phyloP scores from a whole-genome alignment of 2,113 vertebrate species.

The Tretioscincus oriximinensis region DNA sequence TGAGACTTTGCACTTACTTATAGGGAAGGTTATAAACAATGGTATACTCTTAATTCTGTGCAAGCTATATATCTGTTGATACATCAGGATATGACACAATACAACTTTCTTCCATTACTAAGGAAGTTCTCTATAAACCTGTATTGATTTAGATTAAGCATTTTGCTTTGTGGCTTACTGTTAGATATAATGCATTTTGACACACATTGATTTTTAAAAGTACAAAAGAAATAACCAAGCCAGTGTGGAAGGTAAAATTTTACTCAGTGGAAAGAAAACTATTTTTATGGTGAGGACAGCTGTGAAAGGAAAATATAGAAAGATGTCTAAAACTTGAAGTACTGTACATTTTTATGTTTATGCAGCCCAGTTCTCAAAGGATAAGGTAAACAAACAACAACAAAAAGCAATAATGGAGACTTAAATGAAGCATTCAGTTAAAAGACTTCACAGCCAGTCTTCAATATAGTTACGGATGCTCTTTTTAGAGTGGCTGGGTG shows the following conservation, averaged over 20 bases:
- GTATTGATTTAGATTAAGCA: slow-evolving; percentile 64
- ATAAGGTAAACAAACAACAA: background rate
- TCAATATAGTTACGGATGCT: too few relatives aligned
- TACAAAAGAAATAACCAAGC: slow-evolving; percentile 64
- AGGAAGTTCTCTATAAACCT: slow-evolving; percentile 33
- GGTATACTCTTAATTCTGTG: background rate
- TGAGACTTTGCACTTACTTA: slow-evolving; percentile 6
- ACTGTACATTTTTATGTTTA: slow-evolving; percentile 31
- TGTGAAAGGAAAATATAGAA: slow-evolving; percentile 28
- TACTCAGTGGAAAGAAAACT: slow-evolving; percentile 61
- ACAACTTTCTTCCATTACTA: slow-evolving; percentile 48
- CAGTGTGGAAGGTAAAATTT: slow-evolving; percentile 63
- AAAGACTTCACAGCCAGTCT: background rate
- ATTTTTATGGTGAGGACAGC: slow-evolving; percentile 29
- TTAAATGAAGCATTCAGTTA: background rate
- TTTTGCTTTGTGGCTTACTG: slow-evolving; percentile 57
- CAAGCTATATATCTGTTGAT: slow-evolving; percentile 14
- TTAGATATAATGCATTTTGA: slow-evolving; percentile 65
- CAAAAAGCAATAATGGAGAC: background rate
- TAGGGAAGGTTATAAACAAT: background rate
- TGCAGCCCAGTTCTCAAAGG: background rate
- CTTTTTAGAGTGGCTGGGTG: too few relatives aligned
- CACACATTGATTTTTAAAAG: slow-evolving; percentile 61
- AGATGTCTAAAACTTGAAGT: background rate
- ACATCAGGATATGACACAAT: background rate